These are phyloP conservation scores for Pterocles gutturalis DNA, from an alignment of 2,113 vertebrate genomes.

Conservation along the genomic window DNA sequence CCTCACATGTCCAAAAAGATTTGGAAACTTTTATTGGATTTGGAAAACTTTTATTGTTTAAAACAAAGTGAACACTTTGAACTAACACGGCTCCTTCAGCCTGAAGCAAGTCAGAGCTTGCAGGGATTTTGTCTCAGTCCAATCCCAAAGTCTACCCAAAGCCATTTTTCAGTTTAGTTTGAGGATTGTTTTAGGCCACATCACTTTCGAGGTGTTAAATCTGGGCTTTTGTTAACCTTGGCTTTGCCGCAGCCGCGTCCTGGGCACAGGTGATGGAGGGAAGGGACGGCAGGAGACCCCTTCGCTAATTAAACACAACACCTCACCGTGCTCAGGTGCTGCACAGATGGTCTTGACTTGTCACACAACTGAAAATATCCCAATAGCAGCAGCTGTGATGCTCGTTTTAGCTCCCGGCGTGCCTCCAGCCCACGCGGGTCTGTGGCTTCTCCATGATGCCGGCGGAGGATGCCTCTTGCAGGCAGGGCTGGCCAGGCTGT, in stretches of 20 bases:
- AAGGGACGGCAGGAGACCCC: neutral
- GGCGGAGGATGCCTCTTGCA: neutral
- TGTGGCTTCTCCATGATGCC: neutral
- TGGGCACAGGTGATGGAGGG: fast-evolving
- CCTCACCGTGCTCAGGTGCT: fast-evolving
- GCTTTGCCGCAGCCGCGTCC: fast-evolving
- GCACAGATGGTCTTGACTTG: neutral
- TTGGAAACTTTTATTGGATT: too few species aligned
- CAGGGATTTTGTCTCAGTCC: neutral
- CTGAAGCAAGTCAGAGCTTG: neutral
- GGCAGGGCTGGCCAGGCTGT: neutral
- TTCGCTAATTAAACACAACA: neutral
- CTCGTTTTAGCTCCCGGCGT: neutral
- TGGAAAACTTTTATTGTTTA: neutral
- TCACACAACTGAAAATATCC: neutral
- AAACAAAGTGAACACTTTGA: neutral
- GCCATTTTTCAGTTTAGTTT: neutral
- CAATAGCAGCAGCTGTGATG: neutral
- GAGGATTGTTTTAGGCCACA: neutral
- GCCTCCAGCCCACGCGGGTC: neutral
- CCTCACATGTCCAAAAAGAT: neutral
- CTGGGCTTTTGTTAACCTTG: neutral
- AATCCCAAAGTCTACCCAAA: neutral
- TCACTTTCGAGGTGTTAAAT: neutral
- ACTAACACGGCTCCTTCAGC: fast-evolving